Evolutionary conservation across 2,888 invertebrate genomes (phyloP).

Genomic region (Rhimphoctona megacephalus): DNA sequence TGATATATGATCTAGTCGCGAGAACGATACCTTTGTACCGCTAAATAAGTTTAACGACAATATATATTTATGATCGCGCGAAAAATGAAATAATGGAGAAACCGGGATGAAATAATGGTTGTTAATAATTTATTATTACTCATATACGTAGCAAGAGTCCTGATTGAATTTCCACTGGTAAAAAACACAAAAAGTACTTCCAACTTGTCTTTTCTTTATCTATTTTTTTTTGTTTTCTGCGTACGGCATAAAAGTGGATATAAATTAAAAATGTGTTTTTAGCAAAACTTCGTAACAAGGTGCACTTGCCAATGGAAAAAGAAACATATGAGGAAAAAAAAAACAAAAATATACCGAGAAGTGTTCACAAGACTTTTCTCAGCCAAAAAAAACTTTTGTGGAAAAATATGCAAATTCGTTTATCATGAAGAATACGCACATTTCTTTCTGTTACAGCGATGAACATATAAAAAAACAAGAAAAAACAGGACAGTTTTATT

Average conservation of each 20-base stretch:
- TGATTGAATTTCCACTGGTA: slow-evolving; percentile 43
- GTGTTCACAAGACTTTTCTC: slow-evolving; percentile 74
- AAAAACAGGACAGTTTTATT: slow-evolving; percentile 30
- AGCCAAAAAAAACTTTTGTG: slow-evolving; percentile 25
- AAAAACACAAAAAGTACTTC: slow-evolving; percentile 49
- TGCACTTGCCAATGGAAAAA: slow-evolving; percentile 49
- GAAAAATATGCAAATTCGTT: slow-evolving; percentile 34
- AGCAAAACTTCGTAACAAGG: slow-evolving; percentile 55
- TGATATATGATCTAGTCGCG: slow-evolving; percentile 8
- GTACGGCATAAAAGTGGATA: slow-evolving; percentile 31
- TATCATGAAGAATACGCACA: slow-evolving; percentile 30
- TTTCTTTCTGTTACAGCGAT: slow-evolving; percentile 51
- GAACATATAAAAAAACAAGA: slow-evolving; percentile 33
- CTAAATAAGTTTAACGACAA: slow-evolving; percentile 51
- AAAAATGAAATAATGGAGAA: slow-evolving; percentile 21
- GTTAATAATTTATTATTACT: slow-evolving; percentile 65
- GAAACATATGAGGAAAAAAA: slow-evolving; percentile 15
- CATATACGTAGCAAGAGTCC: slow-evolving; percentile 53
- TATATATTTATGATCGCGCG: slow-evolving; percentile 53
- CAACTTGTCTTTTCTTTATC: slow-evolving; percentile 29
- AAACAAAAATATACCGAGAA: slow-evolving; percentile 70
- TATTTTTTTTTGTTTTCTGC: slow-evolving; percentile 14
- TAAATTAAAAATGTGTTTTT: slow-evolving; percentile 45
- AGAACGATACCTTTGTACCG: slow-evolving; percentile 26
- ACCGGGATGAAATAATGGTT: slow-evolving; percentile 49